Base-by-base conservation (phyloP, 1,140 invertebrate species). In the Ooceraea biroi region DNA sequence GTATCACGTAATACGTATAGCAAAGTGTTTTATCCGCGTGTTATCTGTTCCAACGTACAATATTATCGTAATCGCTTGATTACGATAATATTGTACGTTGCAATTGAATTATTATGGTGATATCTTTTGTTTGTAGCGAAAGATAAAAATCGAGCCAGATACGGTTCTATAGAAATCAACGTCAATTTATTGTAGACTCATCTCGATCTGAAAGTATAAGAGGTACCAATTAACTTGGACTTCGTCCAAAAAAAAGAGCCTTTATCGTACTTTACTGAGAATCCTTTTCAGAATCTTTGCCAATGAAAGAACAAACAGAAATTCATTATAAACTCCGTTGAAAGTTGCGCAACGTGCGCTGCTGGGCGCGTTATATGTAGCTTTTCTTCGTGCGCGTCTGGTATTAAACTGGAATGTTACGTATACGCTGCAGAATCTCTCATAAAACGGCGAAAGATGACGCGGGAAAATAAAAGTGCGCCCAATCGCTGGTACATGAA, bases 101-200 rank as follows among this genome's bases (percentile, higher is more conserved):
- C 14, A 25, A 1, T 77, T 4, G 57, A 77, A 65, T 77, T 77
- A 12, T 77, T 25, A 25, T 65, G 1, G 17, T 66, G 4, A 41
- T 77, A 55, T 77, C 60, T 77, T 66, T 66, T 41, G 5, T 55
- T 66, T 55, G 63, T n/a, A 41, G 2, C 4, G 5, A 66, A 4
- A 55, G 60, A 55, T 66, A 74, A 46, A 41, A 14, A 52, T 11
- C 10, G 19, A 12, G 30, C 50, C 5, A 77, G 10, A 77, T 77
- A 66, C 52, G 4, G 41, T 55, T 66, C 10, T 41, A 12, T 19
- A 41, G 12, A 77, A 77, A 52, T 52, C 3, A 12, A 52, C 14
- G 17, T 46, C 0, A 0, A 2, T 68, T 19, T 52, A n/a, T n/a
- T n/a, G 50, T 52, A n/a, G 50, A 0, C 14, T 12, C 3, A 44